Evolutionary conservation across 2,113 vertebrate species (phyloP).

Genomic region (Myodes glareolus): DNA sequence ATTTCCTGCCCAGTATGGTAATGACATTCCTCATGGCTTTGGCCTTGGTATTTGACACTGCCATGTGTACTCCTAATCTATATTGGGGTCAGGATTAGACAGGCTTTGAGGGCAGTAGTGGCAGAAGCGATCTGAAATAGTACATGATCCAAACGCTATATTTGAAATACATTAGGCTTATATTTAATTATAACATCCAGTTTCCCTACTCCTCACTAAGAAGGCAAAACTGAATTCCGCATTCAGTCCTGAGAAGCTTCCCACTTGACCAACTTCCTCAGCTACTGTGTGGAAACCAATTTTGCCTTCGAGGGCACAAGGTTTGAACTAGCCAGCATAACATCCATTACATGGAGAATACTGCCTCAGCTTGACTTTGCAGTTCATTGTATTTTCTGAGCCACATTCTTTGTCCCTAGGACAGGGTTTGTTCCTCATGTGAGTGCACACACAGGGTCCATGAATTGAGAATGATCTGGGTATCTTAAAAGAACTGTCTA

Average conservation of each 20-base stretch:
- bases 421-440: neutral
- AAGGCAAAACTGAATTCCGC: constrained; percentile 1
- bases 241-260: constrained; percentile 13
- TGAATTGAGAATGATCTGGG: neutral
- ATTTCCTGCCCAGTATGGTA: constrained; percentile 69
- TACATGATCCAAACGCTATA: constrained; percentile 71
- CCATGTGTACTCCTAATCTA: constrained; percentile 77
- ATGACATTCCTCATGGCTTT: constrained; percentile 62
- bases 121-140: constrained; percentile 74
- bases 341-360: neutral
- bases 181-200: constrained; percentile 70
- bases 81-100: constrained; percentile 75
- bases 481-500: neutral
- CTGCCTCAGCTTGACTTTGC: neutral
- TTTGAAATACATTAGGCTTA: constrained; percentile 74
- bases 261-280: constrained; percentile 31
- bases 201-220: constrained; percentile 19
- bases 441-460: neutral
- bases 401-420: neutral
- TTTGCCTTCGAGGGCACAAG: constrained; percentile 34
- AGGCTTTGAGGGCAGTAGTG: constrained; percentile 51
- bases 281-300: neutral
- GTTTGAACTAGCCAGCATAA: constrained; percentile 17
- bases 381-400: constrained; percentile 32
- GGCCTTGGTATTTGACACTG: constrained; percentile 71